Percentiles rank a stretch among this genome's conserved stretches.
phyloP scores from a whole-genome alignment of 2,888 invertebrate species.

The Cheilosia vulpina region DNA sequence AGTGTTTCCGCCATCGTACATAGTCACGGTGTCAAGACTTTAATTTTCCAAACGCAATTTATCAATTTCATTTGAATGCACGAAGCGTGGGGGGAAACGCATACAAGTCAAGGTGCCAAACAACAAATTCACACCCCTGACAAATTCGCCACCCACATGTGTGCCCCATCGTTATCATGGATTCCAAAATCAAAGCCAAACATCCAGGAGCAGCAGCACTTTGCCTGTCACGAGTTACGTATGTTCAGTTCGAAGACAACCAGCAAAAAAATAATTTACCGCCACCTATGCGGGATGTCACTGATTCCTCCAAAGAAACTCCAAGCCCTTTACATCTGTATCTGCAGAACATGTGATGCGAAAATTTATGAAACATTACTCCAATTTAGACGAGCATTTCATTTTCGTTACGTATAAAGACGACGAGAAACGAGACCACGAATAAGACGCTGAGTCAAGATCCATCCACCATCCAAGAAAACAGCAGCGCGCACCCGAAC shows the following conservation, averaged over 20 bases:
- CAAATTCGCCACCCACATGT: slow-evolving; percentile 67
- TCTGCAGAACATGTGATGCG: slow-evolving; percentile 66
- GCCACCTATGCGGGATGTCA: slow-evolving; percentile 57
- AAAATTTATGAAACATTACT: slow-evolving; percentile 74
- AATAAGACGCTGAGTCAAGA: slow-evolving; percentile 39
- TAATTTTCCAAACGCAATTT: slow-evolving; percentile 70
- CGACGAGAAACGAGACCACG: slow-evolving; percentile 28
- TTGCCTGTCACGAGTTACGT: slow-evolving; percentile 50
- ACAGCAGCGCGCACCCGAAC: slow-evolving; percentile 34
- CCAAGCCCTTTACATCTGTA: slow-evolving; percentile 16
- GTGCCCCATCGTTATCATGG: slow-evolving; percentile 52
- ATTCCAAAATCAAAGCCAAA: slow-evolving; percentile 61
- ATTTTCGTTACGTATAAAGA: slow-evolving; percentile 24
- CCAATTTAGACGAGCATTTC: slow-evolving; percentile 49
- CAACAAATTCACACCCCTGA: slow-evolving; percentile 8
- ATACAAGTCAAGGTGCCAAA: slow-evolving; percentile 34
- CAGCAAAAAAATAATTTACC: slow-evolving; percentile 64
- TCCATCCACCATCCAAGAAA: not conserved
- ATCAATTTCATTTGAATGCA: slow-evolving; percentile 66
- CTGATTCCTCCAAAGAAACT: slow-evolving; percentile 54
- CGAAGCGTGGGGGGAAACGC: slow-evolving; percentile 6
- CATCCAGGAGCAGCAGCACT: slow-evolving; percentile 20
- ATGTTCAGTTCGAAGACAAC: slow-evolving; percentile 35
- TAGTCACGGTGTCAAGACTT: slow-evolving; percentile 56
- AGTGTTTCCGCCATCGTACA: slow-evolving; percentile 31